Evolutionary conservation across 37 sponge, comb jelly and placozoan genomes (phyloP).

Genomic region (Chondrosia reniformis): DNA sequence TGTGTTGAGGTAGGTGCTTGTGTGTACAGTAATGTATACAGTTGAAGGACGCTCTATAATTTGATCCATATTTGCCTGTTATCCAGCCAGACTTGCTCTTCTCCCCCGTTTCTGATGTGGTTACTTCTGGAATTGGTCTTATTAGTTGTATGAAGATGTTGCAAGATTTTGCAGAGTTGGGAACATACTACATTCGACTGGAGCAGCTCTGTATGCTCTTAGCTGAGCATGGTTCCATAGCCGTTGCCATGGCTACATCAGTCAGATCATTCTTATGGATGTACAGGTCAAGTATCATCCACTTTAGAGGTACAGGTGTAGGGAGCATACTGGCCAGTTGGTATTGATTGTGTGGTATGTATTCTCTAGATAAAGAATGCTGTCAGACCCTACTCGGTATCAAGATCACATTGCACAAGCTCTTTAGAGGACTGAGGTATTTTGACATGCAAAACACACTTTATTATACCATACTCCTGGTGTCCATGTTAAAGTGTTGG

Average conservation of each 20-base stretch:
- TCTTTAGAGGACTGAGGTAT: no score
- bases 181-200: constrained; percentile 23
- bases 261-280: neutral
- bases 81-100: neutral
- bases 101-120: neutral
- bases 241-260: neutral
- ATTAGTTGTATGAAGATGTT: constrained; percentile 36
- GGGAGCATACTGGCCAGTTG: no score
- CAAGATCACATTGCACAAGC: no score
- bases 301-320: no score
- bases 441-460: no score
- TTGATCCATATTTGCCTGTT: neutral
- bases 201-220: neutral
- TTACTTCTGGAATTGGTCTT: constrained; percentile 30
- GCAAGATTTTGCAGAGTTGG: constrained; percentile 44
- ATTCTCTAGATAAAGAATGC: no score
- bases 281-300: neutral
- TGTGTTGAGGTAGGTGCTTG: neutral
- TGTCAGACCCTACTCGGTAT: neutral
- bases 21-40: neutral
- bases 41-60: neutral
- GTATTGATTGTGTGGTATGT: no score
- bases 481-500: no score
- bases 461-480: no score
- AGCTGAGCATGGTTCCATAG: neutral